Evolutionary conservation across 2,113 vertebrate genomes (phyloP).

Genomic region (Cervus canadensis): DNA sequence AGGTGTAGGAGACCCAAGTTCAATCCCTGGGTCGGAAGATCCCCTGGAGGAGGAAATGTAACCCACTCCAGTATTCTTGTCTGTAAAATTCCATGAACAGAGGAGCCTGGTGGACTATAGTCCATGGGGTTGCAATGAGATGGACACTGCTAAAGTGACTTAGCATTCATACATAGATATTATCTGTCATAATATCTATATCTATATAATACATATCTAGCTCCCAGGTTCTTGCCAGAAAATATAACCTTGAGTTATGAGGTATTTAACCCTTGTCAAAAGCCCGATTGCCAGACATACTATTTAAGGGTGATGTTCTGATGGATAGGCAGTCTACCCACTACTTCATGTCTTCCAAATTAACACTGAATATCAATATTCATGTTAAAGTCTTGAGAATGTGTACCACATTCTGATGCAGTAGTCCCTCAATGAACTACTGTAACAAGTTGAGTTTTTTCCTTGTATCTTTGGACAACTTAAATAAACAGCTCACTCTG

Average conservation of each 20-base stretch:
- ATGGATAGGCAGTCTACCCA: neutral
- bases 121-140: neutral
- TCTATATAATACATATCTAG: neutral
- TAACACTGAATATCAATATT: neutral
- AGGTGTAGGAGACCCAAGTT: neutral
- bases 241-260: neutral
- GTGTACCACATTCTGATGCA: neutral
- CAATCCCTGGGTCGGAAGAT: rapidly evolving
- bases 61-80: neutral
- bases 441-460: neutral
- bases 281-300: neutral
- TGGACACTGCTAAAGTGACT: neutral
- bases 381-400: neutral
- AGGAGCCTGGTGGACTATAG: neutral
- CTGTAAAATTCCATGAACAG: neutral
- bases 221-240: neutral
- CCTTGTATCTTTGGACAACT: neutral
- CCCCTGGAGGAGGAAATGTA: neutral
- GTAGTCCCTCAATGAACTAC: neutral
- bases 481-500: neutral
- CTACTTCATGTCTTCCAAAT: neutral
- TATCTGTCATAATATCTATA: neutral
- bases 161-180: neutral
- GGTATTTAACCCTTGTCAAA: neutral
- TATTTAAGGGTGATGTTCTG: neutral